Percentiles rank a stretch among this genome's conserved stretches.
Conservation (phyloP, 92 coral and sea anemone genomes). For the Meandrina meandrites region DNA sequence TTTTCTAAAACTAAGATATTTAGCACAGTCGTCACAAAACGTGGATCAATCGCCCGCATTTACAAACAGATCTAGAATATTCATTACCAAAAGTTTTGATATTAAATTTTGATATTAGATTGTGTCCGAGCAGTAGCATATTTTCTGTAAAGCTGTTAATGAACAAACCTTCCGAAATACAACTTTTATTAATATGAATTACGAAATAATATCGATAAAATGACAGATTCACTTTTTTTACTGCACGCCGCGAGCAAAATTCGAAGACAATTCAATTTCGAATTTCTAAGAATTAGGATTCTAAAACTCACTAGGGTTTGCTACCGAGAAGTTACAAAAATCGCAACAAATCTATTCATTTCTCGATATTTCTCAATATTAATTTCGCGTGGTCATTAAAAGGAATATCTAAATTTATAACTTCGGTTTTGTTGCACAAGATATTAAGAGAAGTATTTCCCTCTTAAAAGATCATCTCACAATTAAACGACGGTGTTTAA, state of each 20-base stretch:
- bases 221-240: slow-evolving; percentile 1
- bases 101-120: slow-evolving; percentile 42
- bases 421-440: not conserved
- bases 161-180: slow-evolving; percentile 2
- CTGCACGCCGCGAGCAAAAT: not conserved
- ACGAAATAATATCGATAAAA: slow-evolving; percentile 23
- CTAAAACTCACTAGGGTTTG: not conserved
- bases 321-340: not conserved
- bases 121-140: slow-evolving; percentile 19
- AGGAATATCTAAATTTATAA: not conserved
- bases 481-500: not conserved
- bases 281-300: not conserved
- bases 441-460: slow-evolving; percentile 12
- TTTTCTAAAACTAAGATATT: not conserved
- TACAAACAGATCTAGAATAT: not conserved
- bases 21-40: not conserved
- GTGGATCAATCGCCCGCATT: slow-evolving; percentile 10
- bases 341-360: not conserved
- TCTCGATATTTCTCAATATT: not conserved
- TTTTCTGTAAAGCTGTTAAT: slow-evolving; percentile 32
- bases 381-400: not conserved
- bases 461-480: slow-evolving; percentile 11
- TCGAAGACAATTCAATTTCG: slow-evolving; percentile 25
- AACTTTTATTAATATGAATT: slow-evolving; percentile 23
- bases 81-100: slow-evolving; percentile 34